These are phyloP conservation scores for Coturnix japonica DNA, from an alignment of 2,113 vertebrate genomes.

Conservation along the genomic window DNA sequence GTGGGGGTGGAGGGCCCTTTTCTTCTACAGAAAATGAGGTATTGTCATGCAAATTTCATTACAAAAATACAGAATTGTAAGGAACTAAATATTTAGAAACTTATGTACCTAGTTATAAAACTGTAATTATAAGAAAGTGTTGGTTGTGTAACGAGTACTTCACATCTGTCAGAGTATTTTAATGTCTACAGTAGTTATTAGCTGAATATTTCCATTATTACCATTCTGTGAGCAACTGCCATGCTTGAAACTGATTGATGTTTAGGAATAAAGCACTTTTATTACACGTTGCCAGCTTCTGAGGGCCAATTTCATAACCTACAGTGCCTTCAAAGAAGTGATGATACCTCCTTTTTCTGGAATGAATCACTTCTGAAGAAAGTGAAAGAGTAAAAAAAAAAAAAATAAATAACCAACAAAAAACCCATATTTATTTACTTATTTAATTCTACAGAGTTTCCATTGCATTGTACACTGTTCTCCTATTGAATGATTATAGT, in stretches of 20 bases:
- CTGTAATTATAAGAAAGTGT: conserved; percentile 63
- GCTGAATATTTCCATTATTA: conserved; percentile 71
- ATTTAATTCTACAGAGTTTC: conserved; percentile 50
- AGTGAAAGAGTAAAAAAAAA: conserved; percentile 72
- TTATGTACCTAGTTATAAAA: conserved; percentile 57
- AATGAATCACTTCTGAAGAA: conserved; percentile 75
- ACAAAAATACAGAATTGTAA: neutral
- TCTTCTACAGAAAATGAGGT: neutral
- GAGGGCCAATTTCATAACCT: conserved; percentile 65
- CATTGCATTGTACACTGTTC: conserved; percentile 56
- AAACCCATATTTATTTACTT: neutral
- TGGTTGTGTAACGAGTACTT: conserved; percentile 45
- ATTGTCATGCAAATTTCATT: conserved; percentile 19
- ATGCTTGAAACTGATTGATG: conserved; percentile 78
- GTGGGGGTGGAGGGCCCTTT: neutral
- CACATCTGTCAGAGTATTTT: conserved; percentile 59
- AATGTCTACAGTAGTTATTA: conserved; percentile 63
- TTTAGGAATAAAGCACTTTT: conserved; percentile 75
- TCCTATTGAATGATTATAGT: conserved; percentile 62
- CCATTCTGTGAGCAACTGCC: conserved; percentile 65
- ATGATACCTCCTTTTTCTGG: conserved; percentile 76
- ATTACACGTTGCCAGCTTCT: conserved; percentile 75
- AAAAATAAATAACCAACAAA: no score
- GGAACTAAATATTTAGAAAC: conserved; percentile 72
- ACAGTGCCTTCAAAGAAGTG: conserved; percentile 67